These are phyloP conservation scores for Cynopterus sphinx DNA, from an alignment of 2,797 vertebrate genomes.

Conservation along the genomic window DNA sequence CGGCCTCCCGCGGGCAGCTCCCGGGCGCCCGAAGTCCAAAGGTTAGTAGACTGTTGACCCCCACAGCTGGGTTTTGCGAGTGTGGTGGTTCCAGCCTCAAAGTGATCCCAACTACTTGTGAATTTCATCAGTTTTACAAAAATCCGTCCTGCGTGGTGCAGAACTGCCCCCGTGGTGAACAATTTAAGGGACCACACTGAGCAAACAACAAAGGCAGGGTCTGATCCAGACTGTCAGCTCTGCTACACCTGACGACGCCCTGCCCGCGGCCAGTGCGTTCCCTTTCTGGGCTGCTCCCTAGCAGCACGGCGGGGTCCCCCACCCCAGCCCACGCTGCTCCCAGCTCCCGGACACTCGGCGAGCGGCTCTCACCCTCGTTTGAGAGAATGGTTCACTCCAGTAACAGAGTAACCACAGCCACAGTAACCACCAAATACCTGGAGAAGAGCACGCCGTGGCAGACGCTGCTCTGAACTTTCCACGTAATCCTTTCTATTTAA, in stretches of 20 bases:
- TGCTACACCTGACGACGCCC: background rate
- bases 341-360: background rate
- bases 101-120: background rate
- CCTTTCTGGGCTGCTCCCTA: background rate
- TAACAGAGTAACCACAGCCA: background rate
- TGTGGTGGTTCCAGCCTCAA: background rate
- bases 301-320: background rate
- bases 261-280: background rate
- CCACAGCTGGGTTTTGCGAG: background rate
- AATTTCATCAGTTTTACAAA: background rate
- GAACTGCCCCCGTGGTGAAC: background rate
- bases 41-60: conserved; percentile 11
- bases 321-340: background rate
- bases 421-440: background rate
- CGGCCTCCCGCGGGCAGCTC: background rate
- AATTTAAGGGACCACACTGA: background rate
- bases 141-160: background rate
- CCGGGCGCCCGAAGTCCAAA: conserved; percentile 28
- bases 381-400: background rate
- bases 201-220: background rate
- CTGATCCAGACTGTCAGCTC: background rate
- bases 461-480: background rate
- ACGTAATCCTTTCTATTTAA: background rate
- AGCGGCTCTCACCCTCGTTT: background rate
- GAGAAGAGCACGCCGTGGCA: background rate